Conservation (phyloP, 2,113 vertebrate genomes). For the Sorex fumeus region DNA sequence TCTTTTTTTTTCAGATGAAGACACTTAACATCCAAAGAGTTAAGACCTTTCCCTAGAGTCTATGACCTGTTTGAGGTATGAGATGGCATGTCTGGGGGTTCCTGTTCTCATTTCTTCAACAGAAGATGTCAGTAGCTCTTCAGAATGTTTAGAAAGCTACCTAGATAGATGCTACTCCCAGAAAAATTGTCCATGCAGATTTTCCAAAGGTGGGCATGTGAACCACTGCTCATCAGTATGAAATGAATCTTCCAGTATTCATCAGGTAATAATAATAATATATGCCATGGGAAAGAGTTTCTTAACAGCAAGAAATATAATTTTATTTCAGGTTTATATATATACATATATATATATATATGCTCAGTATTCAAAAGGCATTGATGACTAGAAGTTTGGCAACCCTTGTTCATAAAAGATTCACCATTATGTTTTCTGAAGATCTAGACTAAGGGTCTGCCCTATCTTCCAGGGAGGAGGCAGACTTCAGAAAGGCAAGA, state of each 20-base stretch:
- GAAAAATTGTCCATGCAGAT: background rate
- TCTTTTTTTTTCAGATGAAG: background rate
- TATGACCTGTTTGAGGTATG: background rate
- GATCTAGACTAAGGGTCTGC: background rate
- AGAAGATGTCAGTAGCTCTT: fast-evolving
- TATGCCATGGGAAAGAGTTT: background rate
- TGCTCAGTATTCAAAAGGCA: background rate
- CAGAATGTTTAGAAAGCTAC: background rate
- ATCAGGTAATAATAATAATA: too few relatives aligned
- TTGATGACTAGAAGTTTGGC: background rate
- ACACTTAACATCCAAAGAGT: background rate
- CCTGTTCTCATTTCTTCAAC: fast-evolving
- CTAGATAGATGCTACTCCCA: background rate
- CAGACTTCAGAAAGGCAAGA: background rate
- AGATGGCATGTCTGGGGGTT: fast-evolving
- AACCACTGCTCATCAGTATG: fast-evolving
- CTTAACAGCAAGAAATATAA: background rate
- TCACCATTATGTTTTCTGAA: background rate
- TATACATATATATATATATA: too few relatives aligned
- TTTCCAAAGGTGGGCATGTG: background rate
- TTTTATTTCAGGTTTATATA: background rate
- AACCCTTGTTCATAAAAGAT: background rate
- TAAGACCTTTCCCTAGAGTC: fast-evolving
- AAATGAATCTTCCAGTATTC: too few relatives aligned
- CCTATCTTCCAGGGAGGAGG: background rate